Evolutionary conservation across 1,140 invertebrate genomes (phyloP), one percentile per base, ranked within the genome.

Genomic region (Pantala flavescens): DNA sequence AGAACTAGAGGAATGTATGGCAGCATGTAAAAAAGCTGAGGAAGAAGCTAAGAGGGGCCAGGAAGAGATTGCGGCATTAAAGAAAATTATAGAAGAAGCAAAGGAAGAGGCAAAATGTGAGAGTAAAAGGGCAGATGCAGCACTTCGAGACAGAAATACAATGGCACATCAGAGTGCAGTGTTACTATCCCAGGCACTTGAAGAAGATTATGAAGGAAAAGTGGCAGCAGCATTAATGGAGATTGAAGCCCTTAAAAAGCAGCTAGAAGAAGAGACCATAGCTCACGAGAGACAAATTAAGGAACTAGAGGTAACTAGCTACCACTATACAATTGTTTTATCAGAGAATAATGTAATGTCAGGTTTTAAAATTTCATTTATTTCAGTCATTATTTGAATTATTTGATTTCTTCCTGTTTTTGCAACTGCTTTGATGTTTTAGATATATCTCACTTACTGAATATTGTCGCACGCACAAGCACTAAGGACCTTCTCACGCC

Each of bases 161-260:
- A 77, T 91, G 55, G 86, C 87, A 0, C 88, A 90, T 77, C 89
- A 90, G 80, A 89, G 88, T 77, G 84, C 88, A 10, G 79, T 91
- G 72, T 80, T 90, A n/a, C 81, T 90, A 83, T 86, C 86, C 7
- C 88, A 88, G 43, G 79, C 88, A 23, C 85, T 85, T 42, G 80
- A 84, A 0, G 86, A 87, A 63, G 49, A 63, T 21, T 63, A 63
- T 63, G 49, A 63, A 21, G 85, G 86, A 75, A 81, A 86, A 55
- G 80, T 87, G 0, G 79, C 85, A 42, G 79, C 82, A 0, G 80
- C 91, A 24, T 79, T 91, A 10, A 81, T 83, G 43, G 89, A 91
- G 78, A 84, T 91, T 11, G 89, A 90, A 80, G 82, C 82, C 11
- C 80, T 91, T 14, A 86, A 88, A 72, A 83, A 85, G 23, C 80